Base-by-base conservation (phyloP, 2,797 vertebrate genomes). In the Allobates femoralis region DNA sequence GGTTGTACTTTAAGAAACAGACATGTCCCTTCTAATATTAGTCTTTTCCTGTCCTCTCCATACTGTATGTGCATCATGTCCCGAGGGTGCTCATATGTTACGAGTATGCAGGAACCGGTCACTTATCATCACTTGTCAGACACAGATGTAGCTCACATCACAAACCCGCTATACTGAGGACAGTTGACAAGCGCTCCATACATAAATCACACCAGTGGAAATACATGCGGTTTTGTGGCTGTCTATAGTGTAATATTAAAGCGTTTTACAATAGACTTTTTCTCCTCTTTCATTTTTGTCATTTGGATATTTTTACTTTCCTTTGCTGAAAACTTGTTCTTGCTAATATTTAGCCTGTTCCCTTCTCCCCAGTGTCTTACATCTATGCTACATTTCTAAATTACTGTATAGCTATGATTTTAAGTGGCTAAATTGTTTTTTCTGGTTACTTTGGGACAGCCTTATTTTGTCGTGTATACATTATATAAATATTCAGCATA, bases 81-180 rank as follows among this genome's bases (percentile, higher is more conserved):
- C 64, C 84, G 28, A 80, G 77, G 51, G 84, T 53, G 21, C 67
- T 69, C 66, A 46, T 80, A 79, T 85, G 51, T 71, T 79, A 58
- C 32, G 23, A 79, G 60, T 53, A 67, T 12, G 53, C 69, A 75
- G 81, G 37, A 83, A 83, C 81, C 67, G 75, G 69, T 75, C 81
- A 75, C 81, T 83, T 71, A 83, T 83, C 81, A 83, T 62, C 46
- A 75, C 71, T n/a, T 83, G 71, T 83, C 71, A 83, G 60, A 28
- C 69, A 62, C 71, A 83, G 34, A 75, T 60, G 53, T 62, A 83
- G 53, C 69, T 51, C 51, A 19, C 81, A 83, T 51, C 71, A 78
- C 53, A 34, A n/a, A n/a, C 55, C 55, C 32, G 15, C n/a, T 78
- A 56, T 73, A 56, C 51, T 5, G 34, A 71, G 69, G 69, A 71